Conservation (phyloP, 2,888 invertebrate genomes). For the Erynnis tages region DNA sequence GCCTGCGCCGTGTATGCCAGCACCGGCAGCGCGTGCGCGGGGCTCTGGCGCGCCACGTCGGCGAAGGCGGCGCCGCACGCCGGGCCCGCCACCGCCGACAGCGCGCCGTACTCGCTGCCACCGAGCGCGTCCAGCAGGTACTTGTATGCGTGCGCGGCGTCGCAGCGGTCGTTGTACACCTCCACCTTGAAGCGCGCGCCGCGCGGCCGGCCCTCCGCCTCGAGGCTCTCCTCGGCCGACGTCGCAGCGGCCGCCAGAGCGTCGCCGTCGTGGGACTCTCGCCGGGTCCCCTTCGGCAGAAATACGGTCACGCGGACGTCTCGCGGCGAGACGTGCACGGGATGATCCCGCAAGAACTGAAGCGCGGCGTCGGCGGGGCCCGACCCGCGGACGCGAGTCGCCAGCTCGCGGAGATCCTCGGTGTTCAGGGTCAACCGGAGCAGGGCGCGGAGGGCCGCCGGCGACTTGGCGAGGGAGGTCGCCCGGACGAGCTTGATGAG, state of each 20-base stretch:
- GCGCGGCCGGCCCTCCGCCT: slow-evolving; percentile 16
- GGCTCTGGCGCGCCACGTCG: slow-evolving; percentile 57
- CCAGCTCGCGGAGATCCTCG: slow-evolving; percentile 43
- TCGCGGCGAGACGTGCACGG: slow-evolving; percentile 36
- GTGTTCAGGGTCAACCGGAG: slow-evolving; percentile 44
- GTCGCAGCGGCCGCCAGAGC: slow-evolving; percentile 55
- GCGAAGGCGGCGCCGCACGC: slow-evolving; percentile 63
- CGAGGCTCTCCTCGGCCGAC: slow-evolving; percentile 51
- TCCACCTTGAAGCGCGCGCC: slow-evolving; percentile 50
- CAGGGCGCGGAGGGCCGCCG: slow-evolving; percentile 51
- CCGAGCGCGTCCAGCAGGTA: slow-evolving; percentile 58
- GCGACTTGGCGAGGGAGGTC: slow-evolving; percentile 48
- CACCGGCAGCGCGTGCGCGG: slow-evolving; percentile 53
- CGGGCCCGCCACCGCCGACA: slow-evolving; percentile 62
- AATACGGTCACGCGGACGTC: slow-evolving; percentile 53
- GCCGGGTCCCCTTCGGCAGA: slow-evolving; percentile 41
- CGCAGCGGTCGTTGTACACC: slow-evolving; percentile 57
- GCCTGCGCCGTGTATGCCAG: slow-evolving; percentile 63
- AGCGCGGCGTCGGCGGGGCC: slow-evolving; percentile 42
- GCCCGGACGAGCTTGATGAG: slow-evolving; percentile 56
- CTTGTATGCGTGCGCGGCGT: slow-evolving; percentile 55
- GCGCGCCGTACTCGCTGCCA: slow-evolving; percentile 53
- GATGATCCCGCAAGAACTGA: slow-evolving; percentile 40
- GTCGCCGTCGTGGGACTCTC: slow-evolving; percentile 45
- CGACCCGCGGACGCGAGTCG: slow-evolving; percentile 30